Evolutionary conservation across 2,888 invertebrate species (phyloP), one percentile per base, ranked within the genome.

Genomic region (Cryptosula pallasiana): DNA sequence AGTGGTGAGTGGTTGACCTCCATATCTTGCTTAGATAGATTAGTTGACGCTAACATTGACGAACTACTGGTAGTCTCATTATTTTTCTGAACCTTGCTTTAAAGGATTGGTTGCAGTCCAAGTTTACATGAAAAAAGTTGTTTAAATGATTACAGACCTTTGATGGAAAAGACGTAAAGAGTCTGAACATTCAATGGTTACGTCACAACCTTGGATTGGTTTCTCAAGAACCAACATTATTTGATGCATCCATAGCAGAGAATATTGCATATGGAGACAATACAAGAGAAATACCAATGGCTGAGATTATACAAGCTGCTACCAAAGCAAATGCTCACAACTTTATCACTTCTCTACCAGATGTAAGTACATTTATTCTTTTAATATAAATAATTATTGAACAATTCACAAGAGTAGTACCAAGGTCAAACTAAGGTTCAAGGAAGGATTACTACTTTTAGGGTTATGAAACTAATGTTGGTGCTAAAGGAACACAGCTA

Each of bases 401-500:
- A n/a, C n/a, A n/a, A n/a, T n/a, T n/a, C n/a, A n/a, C n/a, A n/a
- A n/a, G n/a, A n/a, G n/a, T n/a, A n/a, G n/a, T n/a, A n/a, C n/a
- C n/a, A n/a, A n/a, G n/a, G n/a, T n/a, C n/a, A n/a, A n/a, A n/a
- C n/a, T n/a, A n/a, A n/a, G n/a, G n/a, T n/a, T n/a, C n/a, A n/a
- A n/a, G n/a, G n/a, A n/a, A n/a, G n/a, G n/a, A n/a, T n/a, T n/a
- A n/a, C n/a, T n/a, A n/a, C 20, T 45, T 45, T 45, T 45, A 80
- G 79, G 80, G 81, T 16, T 81, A 81, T 75, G 79, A 81, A 3
- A 81, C 81, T 27, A 75, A 75, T 71, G 78, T 78, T 55, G 81
- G 81, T n/a, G 80, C 81, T 58, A 80, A 82, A 72, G 85, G 85
- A 20, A 78, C 81, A n/a, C 84, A 85, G 76, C 74, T 86, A 34